A percentile compares a stretch with the other conserved stretches of the same genome.
These are phyloP conservation scores for Epistrophe grossulariae DNA, from an alignment of 2,888 invertebrate genomes.

Conservation along the genomic window DNA sequence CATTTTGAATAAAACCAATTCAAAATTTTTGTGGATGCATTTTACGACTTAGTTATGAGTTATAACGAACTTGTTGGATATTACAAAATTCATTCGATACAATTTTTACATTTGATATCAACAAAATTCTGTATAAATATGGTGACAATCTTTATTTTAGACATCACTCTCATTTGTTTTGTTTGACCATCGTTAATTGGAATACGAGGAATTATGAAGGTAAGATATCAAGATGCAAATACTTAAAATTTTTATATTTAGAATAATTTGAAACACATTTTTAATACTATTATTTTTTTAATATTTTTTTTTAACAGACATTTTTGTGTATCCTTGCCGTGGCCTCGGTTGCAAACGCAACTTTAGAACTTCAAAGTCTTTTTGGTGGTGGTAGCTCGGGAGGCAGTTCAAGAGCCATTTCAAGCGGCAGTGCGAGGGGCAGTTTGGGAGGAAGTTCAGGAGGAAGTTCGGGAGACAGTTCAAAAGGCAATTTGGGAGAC, in stretches of 20 bases:
- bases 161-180: constrained; percentile 61
- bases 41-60: constrained; percentile 40
- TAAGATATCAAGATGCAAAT: neutral
- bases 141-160: constrained; percentile 12
- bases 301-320: constrained; percentile 37
- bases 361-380: neutral
- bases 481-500: neutral
- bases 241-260: neutral
- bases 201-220: constrained; percentile 65
- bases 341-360: constrained; percentile 52
- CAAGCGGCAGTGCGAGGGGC: neutral
- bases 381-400: neutral
- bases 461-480: neutral
- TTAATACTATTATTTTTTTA: neutral
- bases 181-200: constrained; percentile 58
- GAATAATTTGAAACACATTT: neutral
- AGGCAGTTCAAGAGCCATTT: neutral
- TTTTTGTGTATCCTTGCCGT: constrained; percentile 62
- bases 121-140: constrained; percentile 63
- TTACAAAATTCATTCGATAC: constrained; percentile 26
- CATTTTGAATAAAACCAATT: constrained; percentile 1
- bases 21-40: constrained; percentile 8
- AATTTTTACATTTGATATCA: constrained; percentile 15
- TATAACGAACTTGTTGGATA: neutral
- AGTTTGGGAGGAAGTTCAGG: neutral